These are phyloP conservation scores for Ornithoptera alexandrae DNA, from an alignment of 2,888 invertebrate genomes.

Conservation along the genomic window DNA sequence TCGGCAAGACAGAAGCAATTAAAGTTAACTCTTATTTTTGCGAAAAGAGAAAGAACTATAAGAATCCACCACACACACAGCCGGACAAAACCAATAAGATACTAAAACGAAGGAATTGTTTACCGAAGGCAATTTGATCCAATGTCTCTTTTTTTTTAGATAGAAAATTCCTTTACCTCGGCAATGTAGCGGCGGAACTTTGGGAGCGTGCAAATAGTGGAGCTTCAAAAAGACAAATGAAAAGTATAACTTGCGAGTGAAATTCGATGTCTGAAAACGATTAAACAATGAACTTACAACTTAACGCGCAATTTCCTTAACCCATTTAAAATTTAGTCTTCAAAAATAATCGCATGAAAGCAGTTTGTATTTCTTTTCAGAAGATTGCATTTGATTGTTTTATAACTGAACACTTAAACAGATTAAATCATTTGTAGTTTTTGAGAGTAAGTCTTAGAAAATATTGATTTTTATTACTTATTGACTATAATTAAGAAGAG, in stretches of 20 bases:
- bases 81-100: conserved; percentile 68
- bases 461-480: no score
- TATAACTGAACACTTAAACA: no score
- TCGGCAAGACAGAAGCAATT: no score
- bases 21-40: no score
- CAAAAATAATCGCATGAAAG: no score
- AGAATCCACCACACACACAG: conserved; percentile 56
- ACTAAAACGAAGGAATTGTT: conserved; percentile 59
- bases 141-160: conserved; percentile 59
- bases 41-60: conserved; percentile 30
- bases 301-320: no score
- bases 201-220: conserved; percentile 46
- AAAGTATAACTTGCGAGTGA: conserved; percentile 37
- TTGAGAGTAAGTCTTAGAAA: no score
- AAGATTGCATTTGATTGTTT: no score
- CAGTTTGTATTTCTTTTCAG: no score
- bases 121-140: conserved; percentile 63
- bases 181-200: conserved; percentile 54
- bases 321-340: no score
- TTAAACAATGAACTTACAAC: conserved; percentile 22
- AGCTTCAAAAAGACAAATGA: conserved; percentile 66
- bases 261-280: conserved; percentile 19
- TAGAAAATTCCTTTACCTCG: conserved; percentile 68
- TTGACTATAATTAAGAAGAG: no score
- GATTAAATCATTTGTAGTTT: no score